phyloP scores from a whole-genome alignment of 2,113 vertebrate genomes.

The Antechinus stuartii region DNA sequence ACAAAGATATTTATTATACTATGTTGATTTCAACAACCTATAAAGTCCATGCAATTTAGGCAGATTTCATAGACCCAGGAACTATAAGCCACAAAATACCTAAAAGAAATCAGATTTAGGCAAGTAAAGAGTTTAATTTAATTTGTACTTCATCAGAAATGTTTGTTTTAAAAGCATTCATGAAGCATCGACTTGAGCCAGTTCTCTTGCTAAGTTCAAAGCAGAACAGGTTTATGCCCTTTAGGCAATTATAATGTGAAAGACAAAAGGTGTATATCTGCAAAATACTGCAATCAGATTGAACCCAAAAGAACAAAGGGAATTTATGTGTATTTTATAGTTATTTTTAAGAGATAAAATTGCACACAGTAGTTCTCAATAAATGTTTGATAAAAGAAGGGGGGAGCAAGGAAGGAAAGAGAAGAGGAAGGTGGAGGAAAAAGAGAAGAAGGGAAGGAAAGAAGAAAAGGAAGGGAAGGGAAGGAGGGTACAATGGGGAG shows the following conservation, averaged over 20 bases:
- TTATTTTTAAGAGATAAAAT: neutral
- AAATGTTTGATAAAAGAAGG: neutral
- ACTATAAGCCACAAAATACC: conserved; percentile 41
- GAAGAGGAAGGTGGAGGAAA: neutral
- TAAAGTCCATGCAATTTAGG: conserved; percentile 63
- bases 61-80: conserved; percentile 46
- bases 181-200: conserved; percentile 3
- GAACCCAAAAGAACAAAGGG: neutral
- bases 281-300: neutral
- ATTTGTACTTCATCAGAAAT: conserved; percentile 17
- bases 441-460: neutral
- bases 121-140: conserved; percentile 28
- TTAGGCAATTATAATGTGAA: neutral
- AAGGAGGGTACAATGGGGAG: too few species aligned
- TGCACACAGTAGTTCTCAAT: neutral
- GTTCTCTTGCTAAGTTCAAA: conserved; percentile 11
- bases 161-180: conserved; percentile 14
- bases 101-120: neutral
- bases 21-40: conserved; percentile 53
- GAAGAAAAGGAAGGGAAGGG: neutral
- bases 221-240: neutral
- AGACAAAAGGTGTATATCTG: neutral
- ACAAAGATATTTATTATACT: conserved; percentile 29
- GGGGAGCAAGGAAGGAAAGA: neutral
- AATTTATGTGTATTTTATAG: neutral